Conservation (phyloP, 2,888 invertebrate genomes). For the Idaea aversata region DNA sequence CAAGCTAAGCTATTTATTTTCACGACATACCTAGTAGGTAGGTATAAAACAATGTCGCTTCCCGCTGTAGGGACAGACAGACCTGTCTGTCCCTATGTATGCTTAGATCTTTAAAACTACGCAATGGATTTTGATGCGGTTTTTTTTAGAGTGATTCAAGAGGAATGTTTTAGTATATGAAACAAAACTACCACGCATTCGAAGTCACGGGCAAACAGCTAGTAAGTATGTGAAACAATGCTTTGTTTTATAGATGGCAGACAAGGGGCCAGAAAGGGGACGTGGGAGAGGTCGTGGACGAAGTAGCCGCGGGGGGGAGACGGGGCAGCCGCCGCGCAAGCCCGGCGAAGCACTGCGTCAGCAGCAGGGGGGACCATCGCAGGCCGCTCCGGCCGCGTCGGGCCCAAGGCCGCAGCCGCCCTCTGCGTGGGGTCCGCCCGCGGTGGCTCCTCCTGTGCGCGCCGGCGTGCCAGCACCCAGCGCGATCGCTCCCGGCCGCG, state of each 20-base stretch:
- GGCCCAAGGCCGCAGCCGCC: constrained; percentile 64
- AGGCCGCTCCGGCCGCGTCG: constrained; percentile 31
- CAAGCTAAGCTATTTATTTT: too few species aligned
- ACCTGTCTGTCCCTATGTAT: too few species aligned
- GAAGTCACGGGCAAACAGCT: too few species aligned
- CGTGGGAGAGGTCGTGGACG: constrained; percentile 68
- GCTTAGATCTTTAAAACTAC: too few species aligned
- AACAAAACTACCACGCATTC: too few species aligned
- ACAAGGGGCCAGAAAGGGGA: constrained; percentile 57
- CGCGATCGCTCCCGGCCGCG: constrained; percentile 52
- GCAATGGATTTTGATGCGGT: too few species aligned
- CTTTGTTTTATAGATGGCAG: constrained; percentile 5
- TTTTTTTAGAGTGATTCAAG: too few species aligned
- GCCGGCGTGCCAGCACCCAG: constrained; percentile 59
- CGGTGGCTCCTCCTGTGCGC: constrained; percentile 54
- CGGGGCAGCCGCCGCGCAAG: constrained; percentile 46
- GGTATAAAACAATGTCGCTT: too few species aligned
- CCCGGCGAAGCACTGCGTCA: constrained; percentile 44
- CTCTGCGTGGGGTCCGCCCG: constrained; percentile 64
- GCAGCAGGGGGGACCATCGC: constrained; percentile 41
- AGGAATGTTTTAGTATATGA: too few species aligned
- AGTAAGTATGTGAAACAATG: background rate
- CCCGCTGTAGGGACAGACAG: too few species aligned
- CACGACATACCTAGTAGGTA: too few species aligned
- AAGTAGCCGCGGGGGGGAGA: constrained; percentile 51